A percentile compares a stretch with the other conserved stretches of the same genome.
phyloP scores from a whole-genome alignment of 2,888 invertebrate genomes.

The Drosophila anomelani region DNA sequence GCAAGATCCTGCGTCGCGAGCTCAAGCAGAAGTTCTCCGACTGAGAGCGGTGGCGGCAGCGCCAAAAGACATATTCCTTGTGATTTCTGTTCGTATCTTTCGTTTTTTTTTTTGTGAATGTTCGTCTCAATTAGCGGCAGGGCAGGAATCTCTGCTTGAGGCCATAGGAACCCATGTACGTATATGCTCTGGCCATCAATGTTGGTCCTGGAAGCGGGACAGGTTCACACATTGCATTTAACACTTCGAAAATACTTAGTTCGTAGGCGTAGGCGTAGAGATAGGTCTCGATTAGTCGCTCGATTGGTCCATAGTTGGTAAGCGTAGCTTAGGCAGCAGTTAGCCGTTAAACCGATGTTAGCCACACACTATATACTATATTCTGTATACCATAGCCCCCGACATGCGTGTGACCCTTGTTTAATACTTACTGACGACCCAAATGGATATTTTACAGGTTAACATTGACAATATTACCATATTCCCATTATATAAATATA shows the following conservation, averaged over 20 bases:
- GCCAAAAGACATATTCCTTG: slow-evolving; percentile 13
- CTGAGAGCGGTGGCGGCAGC: slow-evolving; percentile 45
- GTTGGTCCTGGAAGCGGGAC: slow-evolving; percentile 15
- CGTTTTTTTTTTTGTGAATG: slow-evolving; percentile 3
- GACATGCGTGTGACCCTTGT: slow-evolving; percentile 12
- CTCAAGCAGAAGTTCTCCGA: slow-evolving; percentile 85
- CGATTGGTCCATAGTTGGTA: slow-evolving; percentile 66
- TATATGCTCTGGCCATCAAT: slow-evolving; percentile 23
- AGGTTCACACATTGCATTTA: slow-evolving; percentile 40
- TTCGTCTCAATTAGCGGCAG: slow-evolving; percentile 7
- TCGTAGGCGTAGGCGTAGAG: slow-evolving; percentile 37
- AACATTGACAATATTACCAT: slow-evolving; percentile 12
- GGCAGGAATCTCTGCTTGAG: neutral
- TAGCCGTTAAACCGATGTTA: slow-evolving; percentile 20
- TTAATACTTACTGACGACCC: slow-evolving; percentile 30
- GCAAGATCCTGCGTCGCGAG: slow-evolving; percentile 90
- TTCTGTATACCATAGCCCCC: slow-evolving; percentile 1
- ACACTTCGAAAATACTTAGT: slow-evolving; percentile 41
- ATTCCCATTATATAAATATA: slow-evolving; percentile 3
- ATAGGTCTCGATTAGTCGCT: slow-evolving; percentile 44
- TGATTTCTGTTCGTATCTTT: slow-evolving; percentile 10
- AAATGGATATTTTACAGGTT: slow-evolving; percentile 24
- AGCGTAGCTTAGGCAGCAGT: slow-evolving; percentile 37
- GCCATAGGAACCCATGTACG: slow-evolving; percentile 13
- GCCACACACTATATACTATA: neutral